phyloP scores from a whole-genome alignment of 2,888 invertebrate species.

The Callosobruchus maculatus region DNA sequence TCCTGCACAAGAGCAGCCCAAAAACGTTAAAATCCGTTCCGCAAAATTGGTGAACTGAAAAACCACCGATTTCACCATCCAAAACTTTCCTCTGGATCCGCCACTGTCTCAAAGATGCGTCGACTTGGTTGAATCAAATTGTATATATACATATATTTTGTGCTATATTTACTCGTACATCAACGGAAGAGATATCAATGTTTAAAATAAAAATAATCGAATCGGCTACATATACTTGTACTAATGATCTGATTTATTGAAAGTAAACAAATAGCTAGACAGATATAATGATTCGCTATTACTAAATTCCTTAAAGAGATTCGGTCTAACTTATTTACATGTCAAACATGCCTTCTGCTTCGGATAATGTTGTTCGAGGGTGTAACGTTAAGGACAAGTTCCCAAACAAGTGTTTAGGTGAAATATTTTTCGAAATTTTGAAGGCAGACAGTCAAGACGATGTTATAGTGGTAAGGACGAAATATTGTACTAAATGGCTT shows the following conservation, averaged over 20 bases:
- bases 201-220: not conserved
- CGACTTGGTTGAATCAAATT: too few species aligned
- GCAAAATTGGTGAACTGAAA: too few species aligned
- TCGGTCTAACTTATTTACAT: not conserved
- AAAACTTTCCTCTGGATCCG: too few species aligned
- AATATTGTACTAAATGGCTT: too few species aligned
- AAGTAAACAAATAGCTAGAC: not conserved
- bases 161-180: not conserved
- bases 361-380: not conserved
- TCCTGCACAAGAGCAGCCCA: too few species aligned
- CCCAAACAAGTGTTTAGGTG: not conserved
- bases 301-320: not conserved
- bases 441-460: not conserved
- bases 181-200: not conserved
- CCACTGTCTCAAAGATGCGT: too few species aligned
- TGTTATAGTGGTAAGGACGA: not conserved
- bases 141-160: too few species aligned
- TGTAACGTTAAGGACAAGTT: not conserved
- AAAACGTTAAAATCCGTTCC: too few species aligned
- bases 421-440: not conserved
- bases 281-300: not conserved
- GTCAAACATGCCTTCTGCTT: not conserved
- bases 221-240: too few species aligned
- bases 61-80: too few species aligned
- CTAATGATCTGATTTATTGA: not conserved